Evolutionary conservation across 2,888 invertebrate genomes (phyloP).

Genomic region (Eudasyphora cyanicolor): DNA sequence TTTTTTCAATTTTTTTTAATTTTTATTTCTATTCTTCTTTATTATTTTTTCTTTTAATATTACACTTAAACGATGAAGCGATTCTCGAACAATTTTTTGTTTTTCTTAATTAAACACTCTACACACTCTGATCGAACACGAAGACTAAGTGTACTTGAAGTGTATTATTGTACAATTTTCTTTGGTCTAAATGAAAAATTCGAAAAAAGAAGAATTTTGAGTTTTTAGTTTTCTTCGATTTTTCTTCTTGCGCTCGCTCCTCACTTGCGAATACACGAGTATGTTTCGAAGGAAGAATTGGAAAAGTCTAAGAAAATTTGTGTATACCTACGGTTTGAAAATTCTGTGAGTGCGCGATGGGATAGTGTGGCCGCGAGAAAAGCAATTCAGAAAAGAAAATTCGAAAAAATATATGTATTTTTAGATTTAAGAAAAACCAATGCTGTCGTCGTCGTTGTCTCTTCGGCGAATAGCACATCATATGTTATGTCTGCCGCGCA

Average conservation of each 20-base stretch:
- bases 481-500: neutral
- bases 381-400: neutral
- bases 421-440: neutral
- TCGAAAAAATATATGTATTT: slow-evolving; percentile 10
- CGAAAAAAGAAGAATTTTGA: neutral
- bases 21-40: no score
- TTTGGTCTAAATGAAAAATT: neutral
- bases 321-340: neutral
- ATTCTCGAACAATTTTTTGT: neutral
- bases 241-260: neutral
- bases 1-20: neutral
- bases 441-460: neutral
- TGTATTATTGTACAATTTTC: neutral
- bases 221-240: neutral
- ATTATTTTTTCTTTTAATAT: neutral
- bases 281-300: neutral
- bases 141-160: neutral
- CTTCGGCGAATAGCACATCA: no score
- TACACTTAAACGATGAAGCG: neutral
- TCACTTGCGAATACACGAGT: neutral
- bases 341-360: neutral
- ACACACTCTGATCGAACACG: neutral
- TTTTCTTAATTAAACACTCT: neutral
- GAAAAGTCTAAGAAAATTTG: neutral
- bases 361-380: neutral